Percentiles rank a stretch among this genome's conserved stretches.
phyloP scores from a whole-genome alignment of 2,797 vertebrate genomes.

The Chelon auratus region DNA sequence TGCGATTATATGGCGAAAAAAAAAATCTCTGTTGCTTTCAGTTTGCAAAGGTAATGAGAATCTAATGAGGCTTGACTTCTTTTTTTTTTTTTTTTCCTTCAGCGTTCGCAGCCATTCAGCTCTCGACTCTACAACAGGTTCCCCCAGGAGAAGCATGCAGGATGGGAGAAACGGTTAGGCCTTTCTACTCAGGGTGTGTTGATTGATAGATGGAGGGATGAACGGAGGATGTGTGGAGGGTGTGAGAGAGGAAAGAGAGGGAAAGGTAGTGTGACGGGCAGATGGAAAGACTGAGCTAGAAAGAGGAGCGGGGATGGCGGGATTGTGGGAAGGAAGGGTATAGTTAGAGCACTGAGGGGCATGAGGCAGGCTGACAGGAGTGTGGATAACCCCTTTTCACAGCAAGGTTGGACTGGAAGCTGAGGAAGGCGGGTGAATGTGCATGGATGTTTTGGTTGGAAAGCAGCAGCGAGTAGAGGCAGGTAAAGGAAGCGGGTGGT shows the following conservation, averaged over 20 bases:
- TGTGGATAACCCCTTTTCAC: constrained; percentile 52
- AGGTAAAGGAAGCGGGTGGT: constrained; percentile 30
- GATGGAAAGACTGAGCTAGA: constrained; percentile 21
- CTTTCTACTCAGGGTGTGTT: constrained; percentile 39
- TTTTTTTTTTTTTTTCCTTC: constrained; percentile 21
- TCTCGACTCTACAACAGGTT: constrained; percentile 63
- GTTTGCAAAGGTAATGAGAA: constrained; percentile 95
- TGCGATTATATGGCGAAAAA: constrained; percentile 85
- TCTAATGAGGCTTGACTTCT: constrained; percentile 94
- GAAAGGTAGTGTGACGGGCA: constrained; percentile 10
- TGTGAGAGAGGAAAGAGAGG: constrained; percentile 7
- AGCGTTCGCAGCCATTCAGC: constrained; percentile 50
- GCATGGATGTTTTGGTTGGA: constrained; percentile 30
- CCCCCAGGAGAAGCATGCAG: constrained; percentile 54
- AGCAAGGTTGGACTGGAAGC: constrained; percentile 26
- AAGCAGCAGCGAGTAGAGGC: constrained; percentile 18
- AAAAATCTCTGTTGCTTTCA: constrained; percentile 84
- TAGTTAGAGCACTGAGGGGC: constrained; percentile 8
- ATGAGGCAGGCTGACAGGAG: constrained; percentile 30
- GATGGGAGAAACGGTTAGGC: constrained; percentile 42
- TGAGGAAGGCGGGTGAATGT: constrained; percentile 18
- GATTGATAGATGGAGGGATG: constrained; percentile 60
- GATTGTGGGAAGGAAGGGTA: neutral
- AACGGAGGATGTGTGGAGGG: constrained; percentile 39
- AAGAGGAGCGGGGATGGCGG: neutral